phyloP scores from a whole-genome alignment of 2,888 invertebrate species.

The Argyresthia goedartella region DNA sequence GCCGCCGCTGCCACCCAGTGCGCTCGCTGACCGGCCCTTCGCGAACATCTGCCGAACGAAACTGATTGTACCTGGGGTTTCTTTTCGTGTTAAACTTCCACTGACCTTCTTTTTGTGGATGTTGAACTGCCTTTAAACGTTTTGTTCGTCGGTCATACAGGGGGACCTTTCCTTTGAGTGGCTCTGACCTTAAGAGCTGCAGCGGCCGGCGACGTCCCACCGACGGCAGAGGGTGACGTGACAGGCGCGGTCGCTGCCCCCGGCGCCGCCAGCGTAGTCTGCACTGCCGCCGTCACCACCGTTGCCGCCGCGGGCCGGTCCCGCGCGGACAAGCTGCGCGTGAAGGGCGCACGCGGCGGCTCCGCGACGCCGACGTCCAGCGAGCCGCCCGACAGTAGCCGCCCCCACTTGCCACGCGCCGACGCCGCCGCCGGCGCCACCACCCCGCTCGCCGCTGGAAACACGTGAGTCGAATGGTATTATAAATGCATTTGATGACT shows the following conservation, averaged over 20 bases:
- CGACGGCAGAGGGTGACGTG: slow-evolving; percentile 39
- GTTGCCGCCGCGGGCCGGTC: slow-evolving; percentile 62
- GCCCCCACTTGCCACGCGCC: slow-evolving; percentile 82
- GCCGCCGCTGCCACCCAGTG: slow-evolving; percentile 48
- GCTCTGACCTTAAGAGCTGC: slow-evolving; percentile 31
- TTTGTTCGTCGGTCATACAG: too few species aligned
- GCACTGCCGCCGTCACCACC: slow-evolving; percentile 27
- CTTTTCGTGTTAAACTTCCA: too few species aligned
- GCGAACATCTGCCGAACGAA: slow-evolving; percentile 25
- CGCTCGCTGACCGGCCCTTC: slow-evolving; percentile 42
- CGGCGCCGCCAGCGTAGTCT: too few species aligned
- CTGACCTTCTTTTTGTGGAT: too few species aligned
- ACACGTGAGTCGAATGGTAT: slow-evolving; percentile 29
- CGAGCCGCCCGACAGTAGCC: slow-evolving; percentile 83
- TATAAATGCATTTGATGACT: too few species aligned
- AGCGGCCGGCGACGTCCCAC: slow-evolving; percentile 69
- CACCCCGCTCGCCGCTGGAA: slow-evolving; percentile 52
- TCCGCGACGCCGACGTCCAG: slow-evolving; percentile 77
- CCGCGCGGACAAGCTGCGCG: slow-evolving; percentile 53
- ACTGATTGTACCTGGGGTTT: too few species aligned
- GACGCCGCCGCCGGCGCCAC: slow-evolving; percentile 22
- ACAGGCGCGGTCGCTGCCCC: slow-evolving; percentile 60
- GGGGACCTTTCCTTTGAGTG: too few species aligned
- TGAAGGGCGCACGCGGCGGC: slow-evolving; percentile 52
- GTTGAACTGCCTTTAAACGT: too few species aligned